Evolutionary conservation across 2,113 vertebrate genomes (phyloP).

Genomic region (Dascyllus trimaculatus): DNA sequence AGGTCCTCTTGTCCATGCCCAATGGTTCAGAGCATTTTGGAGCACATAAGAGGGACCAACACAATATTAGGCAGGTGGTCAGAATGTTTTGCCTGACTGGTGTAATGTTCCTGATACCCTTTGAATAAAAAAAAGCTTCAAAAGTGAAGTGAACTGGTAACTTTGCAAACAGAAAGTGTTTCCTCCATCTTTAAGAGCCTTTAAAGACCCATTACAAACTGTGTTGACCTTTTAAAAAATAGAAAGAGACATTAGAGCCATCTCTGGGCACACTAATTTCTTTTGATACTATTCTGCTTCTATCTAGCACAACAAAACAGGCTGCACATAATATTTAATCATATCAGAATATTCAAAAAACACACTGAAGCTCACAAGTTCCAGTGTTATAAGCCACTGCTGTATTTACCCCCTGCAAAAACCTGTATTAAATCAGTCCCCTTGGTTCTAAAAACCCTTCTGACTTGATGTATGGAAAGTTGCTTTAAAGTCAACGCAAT

Average conservation of each 20-base stretch:
- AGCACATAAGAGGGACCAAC: too few relatives aligned
- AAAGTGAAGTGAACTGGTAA: too few relatives aligned
- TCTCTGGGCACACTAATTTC: conserved; percentile 11
- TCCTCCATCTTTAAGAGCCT: too few relatives aligned
- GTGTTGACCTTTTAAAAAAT: conserved; percentile 56
- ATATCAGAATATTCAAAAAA: not conserved
- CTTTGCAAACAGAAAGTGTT: too few relatives aligned
- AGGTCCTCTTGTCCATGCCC: too few relatives aligned
- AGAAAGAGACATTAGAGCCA: conserved; percentile 46
- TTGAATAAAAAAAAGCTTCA: too few relatives aligned
- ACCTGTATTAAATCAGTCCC: not conserved
- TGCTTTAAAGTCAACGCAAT: conserved; percentile 60
- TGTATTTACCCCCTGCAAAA: not conserved
- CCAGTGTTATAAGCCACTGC: not conserved
- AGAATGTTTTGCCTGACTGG: too few relatives aligned
- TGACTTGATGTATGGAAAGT: conserved; percentile 43
- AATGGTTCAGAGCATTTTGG: too few relatives aligned
- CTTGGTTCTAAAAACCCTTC: conserved; percentile 34
- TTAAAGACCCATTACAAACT: conserved; percentile 34
- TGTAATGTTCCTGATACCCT: too few relatives aligned
- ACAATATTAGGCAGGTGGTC: too few relatives aligned
- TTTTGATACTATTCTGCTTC: conserved; percentile 8
- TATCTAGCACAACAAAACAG: not conserved
- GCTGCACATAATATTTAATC: not conserved
- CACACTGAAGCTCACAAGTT: not conserved